A percentile compares a stretch with the other conserved stretches of the same genome.
Evolutionary conservation across 1,140 invertebrate species (phyloP).

Genomic region (Sinella curviseta): DNA sequence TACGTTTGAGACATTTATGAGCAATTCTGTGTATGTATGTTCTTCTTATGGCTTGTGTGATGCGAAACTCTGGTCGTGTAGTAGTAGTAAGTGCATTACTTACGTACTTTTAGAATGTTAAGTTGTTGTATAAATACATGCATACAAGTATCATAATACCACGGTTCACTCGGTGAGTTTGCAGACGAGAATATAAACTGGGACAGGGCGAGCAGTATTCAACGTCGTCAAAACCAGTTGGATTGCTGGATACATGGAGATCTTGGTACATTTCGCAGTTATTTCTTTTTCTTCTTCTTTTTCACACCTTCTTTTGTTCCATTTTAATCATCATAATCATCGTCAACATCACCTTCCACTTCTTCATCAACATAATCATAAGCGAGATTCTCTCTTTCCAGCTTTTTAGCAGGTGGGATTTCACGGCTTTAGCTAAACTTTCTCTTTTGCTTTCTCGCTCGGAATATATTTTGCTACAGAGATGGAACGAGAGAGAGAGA

Average conservation of each 20-base stretch:
- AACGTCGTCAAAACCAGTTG: neutral
- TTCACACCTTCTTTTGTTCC: constrained; percentile 11
- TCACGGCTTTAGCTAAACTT: constrained; percentile 1
- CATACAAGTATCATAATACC: too few species aligned
- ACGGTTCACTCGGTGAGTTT: too few species aligned
- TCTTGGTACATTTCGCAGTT: too few species aligned
- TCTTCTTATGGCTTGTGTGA: too few species aligned
- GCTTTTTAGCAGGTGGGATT: constrained; percentile 1
- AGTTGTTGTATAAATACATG: too few species aligned
- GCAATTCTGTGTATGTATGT: neutral
- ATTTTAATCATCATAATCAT: neutral
- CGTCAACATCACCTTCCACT: constrained; percentile 13
- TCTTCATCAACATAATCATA: constrained; percentile 1
- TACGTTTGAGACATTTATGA: constrained; percentile 9
- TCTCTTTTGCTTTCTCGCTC: neutral
- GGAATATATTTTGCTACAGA: neutral
- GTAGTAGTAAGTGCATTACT: too few species aligned
- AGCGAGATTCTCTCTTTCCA: neutral
- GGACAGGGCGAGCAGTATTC: too few species aligned
- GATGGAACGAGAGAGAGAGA: neutral
- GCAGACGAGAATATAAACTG: too few species aligned
- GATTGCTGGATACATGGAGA: too few species aligned
- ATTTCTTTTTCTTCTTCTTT: neutral
- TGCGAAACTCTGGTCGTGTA: too few species aligned
- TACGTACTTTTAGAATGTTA: too few species aligned